Base-by-base conservation (phyloP, 2,888 invertebrate genomes). In the Pachycephus smyrnensis region DNA sequence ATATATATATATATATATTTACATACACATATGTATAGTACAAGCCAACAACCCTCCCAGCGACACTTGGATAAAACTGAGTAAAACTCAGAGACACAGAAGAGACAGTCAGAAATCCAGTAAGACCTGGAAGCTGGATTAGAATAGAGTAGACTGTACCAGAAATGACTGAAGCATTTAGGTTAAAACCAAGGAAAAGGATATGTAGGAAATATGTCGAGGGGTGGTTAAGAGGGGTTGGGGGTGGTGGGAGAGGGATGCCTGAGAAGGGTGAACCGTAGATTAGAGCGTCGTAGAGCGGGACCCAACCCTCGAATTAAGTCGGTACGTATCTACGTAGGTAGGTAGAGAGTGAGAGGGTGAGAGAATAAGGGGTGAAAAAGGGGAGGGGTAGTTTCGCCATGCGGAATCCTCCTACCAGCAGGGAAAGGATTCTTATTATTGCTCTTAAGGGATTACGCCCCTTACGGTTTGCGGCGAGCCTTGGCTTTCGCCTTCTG, bases 381-480 rank as follows among this genome's bases (percentile, higher is more conserved):
- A 9, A 9, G 2, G 23, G 55, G 9, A 6, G 6, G 55, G 55
- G 74, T 30, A 37, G 74, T 37, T 37, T 68, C 78, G 75, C 76
- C 75, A 37, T 71, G 73, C 79, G 77, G 74, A 79, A 79, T 79
- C 79, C 79, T 31, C 71, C 40, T 73, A 79, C 79, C 77, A 81
- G 77, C 80, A 80, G 85, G 85, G 86, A 89, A 89, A 90, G 89
- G 90, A 90, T 90, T 90, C 90, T 89, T 90, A 90, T 90, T 91
- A 90, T 90, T 90, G 90, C 89, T 90, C 91, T 90, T 91, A 89
- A 90, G 91, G 89, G 91, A 91, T 91, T 90, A 90, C 86, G 83
- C 86, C 86, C 86, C 85, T 85, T 88, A 84, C 84, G 89, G 90
- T 89, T 89, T 88, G 88, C 81, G 88, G 88, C 84, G 81, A 85